Evolutionary conservation across 2,113 vertebrate species (phyloP).

Genomic region (Poecilia latipinna): DNA sequence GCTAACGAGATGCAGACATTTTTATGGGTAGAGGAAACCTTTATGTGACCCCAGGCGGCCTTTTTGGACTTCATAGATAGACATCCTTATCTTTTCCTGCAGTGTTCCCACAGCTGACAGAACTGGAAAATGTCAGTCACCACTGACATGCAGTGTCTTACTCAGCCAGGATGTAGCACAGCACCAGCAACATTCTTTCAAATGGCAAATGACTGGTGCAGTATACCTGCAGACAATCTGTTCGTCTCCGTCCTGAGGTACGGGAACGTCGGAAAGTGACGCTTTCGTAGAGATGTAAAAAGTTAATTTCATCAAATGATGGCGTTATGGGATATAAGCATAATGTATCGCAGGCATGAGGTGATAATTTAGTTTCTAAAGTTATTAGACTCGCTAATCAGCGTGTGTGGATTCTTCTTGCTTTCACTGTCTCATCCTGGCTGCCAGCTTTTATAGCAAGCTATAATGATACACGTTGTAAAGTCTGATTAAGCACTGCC

Average conservation of each 20-base stretch:
- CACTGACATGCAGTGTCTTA: constrained; percentile 69
- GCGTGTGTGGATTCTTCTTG: constrained; percentile 82
- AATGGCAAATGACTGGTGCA: constrained; percentile 69
- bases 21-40: constrained; percentile 64
- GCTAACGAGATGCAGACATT: constrained; percentile 62
- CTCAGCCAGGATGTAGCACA: constrained; percentile 68
- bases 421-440: constrained; percentile 85
- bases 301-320: constrained; percentile 46
- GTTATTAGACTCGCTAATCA: constrained; percentile 73
- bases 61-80: constrained; percentile 73
- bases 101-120: constrained; percentile 73
- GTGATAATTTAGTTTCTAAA: constrained; percentile 80
- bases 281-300: constrained; percentile 7
- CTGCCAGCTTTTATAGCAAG: constrained; percentile 85
- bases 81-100: constrained; percentile 79
- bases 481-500: constrained; percentile 88
- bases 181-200: constrained; percentile 68
- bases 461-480: constrained; percentile 90
- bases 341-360: constrained; percentile 45
- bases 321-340: constrained; percentile 25
- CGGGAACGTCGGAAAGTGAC: constrained; percentile 29
- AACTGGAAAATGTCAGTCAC: constrained; percentile 78
- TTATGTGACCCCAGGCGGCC: constrained; percentile 67
- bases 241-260: constrained; percentile 44
- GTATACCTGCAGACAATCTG: constrained; percentile 38